Conservation (phyloP, 2,113 vertebrate genomes). For the Chionis minor region DNA sequence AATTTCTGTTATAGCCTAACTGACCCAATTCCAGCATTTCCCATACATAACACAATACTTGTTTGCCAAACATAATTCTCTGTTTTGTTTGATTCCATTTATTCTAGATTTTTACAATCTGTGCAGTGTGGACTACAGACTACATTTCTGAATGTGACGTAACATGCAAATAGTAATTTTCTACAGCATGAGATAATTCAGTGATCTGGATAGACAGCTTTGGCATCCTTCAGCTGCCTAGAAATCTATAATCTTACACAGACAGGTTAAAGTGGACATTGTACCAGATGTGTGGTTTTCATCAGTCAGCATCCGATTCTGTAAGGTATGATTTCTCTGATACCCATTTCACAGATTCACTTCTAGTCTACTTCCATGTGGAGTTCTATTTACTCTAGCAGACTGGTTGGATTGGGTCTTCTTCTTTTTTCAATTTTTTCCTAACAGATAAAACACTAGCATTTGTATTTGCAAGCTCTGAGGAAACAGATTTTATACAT, state of each 20-base stretch:
- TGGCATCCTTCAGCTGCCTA: not conserved
- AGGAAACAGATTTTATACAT: not conserved
- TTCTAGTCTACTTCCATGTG: not conserved
- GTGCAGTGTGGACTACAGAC: not conserved
- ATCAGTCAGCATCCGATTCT: not conserved
- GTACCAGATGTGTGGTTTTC: not conserved
- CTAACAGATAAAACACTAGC: not conserved
- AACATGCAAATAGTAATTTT: not conserved
- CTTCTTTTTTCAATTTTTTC: not conserved
- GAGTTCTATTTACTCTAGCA: not conserved
- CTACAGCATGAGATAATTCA: not conserved
- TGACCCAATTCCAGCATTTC: conserved; percentile 43
- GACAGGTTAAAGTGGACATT: not conserved
- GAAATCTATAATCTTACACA: not conserved
- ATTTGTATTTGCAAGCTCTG: not conserved
- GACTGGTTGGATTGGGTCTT: not conserved
- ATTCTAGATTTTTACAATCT: not conserved
- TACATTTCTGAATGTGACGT: not conserved
- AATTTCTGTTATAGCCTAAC: not conserved
- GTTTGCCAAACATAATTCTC: not conserved
- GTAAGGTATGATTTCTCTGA: not conserved
- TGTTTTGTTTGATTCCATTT: not conserved
- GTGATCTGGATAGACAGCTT: not conserved
- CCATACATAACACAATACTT: not conserved
- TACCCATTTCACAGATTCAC: not conserved